Evolutionary conservation across 2,797 vertebrate genomes (phyloP).

Genomic region (Limosa lapponica): DNA sequence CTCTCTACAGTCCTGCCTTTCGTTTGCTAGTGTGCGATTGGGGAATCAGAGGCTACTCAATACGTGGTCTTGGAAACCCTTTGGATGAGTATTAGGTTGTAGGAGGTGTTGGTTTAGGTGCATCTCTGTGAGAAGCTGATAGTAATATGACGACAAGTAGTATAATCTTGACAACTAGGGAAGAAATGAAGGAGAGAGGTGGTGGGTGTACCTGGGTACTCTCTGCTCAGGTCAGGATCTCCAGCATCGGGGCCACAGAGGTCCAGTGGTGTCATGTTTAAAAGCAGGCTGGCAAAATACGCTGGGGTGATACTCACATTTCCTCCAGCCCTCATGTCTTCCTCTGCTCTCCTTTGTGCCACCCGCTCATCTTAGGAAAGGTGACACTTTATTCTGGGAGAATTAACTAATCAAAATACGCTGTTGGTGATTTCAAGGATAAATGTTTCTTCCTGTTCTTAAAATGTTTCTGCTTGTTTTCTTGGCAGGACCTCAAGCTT

Average conservation of each 20-base stretch:
- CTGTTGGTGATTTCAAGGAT: conserved; percentile 54
- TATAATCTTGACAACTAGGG: not conserved
- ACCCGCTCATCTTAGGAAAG: not conserved
- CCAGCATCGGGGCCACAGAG: not conserved
- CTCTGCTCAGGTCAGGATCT: not conserved
- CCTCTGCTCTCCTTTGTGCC: not conserved
- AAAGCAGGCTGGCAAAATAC: not conserved
- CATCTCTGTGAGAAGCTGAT: not conserved
- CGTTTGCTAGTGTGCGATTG: not conserved
- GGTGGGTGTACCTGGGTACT: not conserved
- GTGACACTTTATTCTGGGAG: conserved; percentile 35
- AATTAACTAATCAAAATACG: conserved; percentile 13
- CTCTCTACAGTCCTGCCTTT: not conserved
- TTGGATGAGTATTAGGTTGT: not conserved
- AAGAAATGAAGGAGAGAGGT: not conserved
- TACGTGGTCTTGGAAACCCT: not conserved
- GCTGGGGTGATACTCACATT: not conserved
- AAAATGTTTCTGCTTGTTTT: conserved; percentile 52
- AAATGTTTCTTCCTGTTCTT: conserved; percentile 44
- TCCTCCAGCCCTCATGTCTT: not conserved
- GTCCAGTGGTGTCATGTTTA: not conserved
- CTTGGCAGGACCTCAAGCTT: conserved; percentile 34
- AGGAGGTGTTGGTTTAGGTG: not conserved
- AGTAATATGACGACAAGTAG: not conserved
- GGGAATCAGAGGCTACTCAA: not conserved